Percentiles rank a stretch among this genome's conserved stretches.
phyloP scores from a whole-genome alignment of 2,797 vertebrate species.

The Enteromius anoplus region DNA sequence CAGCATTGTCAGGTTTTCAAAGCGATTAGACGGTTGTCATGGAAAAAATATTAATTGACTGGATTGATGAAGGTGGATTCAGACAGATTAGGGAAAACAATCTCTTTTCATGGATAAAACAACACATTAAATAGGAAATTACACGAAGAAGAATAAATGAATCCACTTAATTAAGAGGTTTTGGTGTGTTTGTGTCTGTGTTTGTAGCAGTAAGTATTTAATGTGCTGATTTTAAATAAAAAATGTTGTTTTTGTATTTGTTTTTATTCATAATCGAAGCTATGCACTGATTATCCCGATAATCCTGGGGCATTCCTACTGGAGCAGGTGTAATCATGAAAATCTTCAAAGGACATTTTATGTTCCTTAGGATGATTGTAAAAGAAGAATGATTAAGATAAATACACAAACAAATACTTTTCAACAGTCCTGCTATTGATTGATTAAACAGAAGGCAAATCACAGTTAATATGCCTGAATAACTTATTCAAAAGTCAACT shows the following conservation, averaged over 20 bases:
- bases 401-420: neutral
- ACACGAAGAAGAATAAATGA: slow-evolving; percentile 18
- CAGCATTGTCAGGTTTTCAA: neutral
- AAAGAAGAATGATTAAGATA: neutral
- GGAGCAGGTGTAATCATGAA: neutral
- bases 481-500: neutral
- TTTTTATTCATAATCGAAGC: neutral
- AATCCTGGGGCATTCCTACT: neutral
- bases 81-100: slow-evolving; percentile 30
- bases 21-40: neutral
- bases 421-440: neutral
- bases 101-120: slow-evolving; percentile 12
- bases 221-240: neutral
- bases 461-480: neutral
- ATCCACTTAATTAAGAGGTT: slow-evolving; percentile 17
- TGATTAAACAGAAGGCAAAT: neutral
- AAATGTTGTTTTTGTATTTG: neutral
- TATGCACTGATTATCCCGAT: neutral
- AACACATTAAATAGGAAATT: neutral
- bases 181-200: neutral
- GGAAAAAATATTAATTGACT: neutral
- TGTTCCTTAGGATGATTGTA: neutral
- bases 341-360: neutral
- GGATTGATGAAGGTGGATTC: slow-evolving; percentile 25
- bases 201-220: slow-evolving; percentile 19